Evolutionary conservation across 2,888 invertebrate genomes (phyloP), one percentile per base, ranked within the genome.

Genomic region (Sarcophaga carnaria): DNA sequence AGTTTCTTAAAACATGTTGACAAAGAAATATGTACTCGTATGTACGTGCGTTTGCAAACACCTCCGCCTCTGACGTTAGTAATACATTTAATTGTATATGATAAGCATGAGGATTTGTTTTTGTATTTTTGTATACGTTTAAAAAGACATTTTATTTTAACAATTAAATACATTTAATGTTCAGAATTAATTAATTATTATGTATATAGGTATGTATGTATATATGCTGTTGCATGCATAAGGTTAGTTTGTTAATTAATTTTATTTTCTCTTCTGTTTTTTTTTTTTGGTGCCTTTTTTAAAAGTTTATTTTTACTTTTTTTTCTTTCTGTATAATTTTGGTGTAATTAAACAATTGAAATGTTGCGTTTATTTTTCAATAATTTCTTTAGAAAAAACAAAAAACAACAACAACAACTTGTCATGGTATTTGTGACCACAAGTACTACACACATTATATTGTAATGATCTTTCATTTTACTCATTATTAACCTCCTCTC

Each of bases 401-500:
- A 70, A 54, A 2, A 70, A 67, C 54, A 49, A 49, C 12, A 70
- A 49, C 12, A 49, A 12, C n/a, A 67, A 70, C 20, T 63, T 83
- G 72, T 74, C 22, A 67, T 77, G 25, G 80, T 75, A 63, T 69
- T 71, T 72, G 27, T 45, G 6, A 54, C 54, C 17, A 54, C n/a
- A 54, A 14, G 25, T 62, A 25, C 25, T 62, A 25, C 25, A 76
- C 66, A 72, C 5, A 75, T 79, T 69, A 64, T 76, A 71, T 84
- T 74, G 81, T 84, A 84, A 87, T 81, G 78, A 70, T 76, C 75
- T 76, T 67, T 22, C 78, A 81, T 84, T 87, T 82, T 64, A 78
- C 87, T 87, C 87, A 84, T 87, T 84, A 84, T 84, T 87, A 87
- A 87, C 87, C 87, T 87, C 37, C 37, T 74, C 87, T 84, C 84